Percentiles rank a stretch among this genome's conserved stretches.
Conservation (phyloP, 2,888 invertebrate genomes). For the Antitype chi region DNA sequence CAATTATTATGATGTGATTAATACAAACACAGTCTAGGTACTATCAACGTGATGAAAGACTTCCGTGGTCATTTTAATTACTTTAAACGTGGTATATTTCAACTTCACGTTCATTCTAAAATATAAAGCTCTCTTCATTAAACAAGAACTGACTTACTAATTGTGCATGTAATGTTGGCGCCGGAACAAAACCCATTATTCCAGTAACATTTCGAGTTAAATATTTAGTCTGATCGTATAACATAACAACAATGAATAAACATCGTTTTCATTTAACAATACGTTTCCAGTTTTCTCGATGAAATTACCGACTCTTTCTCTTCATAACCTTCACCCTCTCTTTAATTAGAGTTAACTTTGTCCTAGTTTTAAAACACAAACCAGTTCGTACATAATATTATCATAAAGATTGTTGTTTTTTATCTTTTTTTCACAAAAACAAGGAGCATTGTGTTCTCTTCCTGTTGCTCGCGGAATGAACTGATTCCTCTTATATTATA, state of each 20-base stretch:
- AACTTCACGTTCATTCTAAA: conserved; percentile 10
- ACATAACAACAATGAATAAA: conserved; percentile 13
- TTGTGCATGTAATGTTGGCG: conserved; percentile 54
- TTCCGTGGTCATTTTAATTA: not conserved
- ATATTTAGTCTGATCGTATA: conserved; percentile 36
- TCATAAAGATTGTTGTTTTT: conserved; percentile 42
- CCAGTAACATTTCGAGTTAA: conserved; percentile 39
- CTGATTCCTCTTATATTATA: conserved; percentile 61
- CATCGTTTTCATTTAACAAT: conserved; percentile 11
- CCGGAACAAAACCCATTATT: conserved; percentile 39
- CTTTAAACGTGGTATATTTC: conserved; percentile 15
- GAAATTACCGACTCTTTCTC: conserved; percentile 14
- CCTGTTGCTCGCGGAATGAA: conserved; percentile 55
- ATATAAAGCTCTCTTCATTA: conserved; percentile 40
- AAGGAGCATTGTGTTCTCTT: conserved; percentile 39
- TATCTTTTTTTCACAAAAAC: conserved; percentile 6
- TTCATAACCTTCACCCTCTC: conserved; percentile 35
- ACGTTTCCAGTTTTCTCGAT: conserved; percentile 19
- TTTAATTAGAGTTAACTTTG: conserved; percentile 44
- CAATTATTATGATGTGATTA: not conserved
- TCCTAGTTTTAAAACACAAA: conserved; percentile 35
- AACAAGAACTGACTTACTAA: conserved; percentile 42
- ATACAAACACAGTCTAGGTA: not conserved
- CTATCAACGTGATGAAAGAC: not conserved
- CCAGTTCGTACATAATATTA: conserved; percentile 42